Conservation (phyloP, 2,888 invertebrate species). For the Ecliptopera silaceata region DNA sequence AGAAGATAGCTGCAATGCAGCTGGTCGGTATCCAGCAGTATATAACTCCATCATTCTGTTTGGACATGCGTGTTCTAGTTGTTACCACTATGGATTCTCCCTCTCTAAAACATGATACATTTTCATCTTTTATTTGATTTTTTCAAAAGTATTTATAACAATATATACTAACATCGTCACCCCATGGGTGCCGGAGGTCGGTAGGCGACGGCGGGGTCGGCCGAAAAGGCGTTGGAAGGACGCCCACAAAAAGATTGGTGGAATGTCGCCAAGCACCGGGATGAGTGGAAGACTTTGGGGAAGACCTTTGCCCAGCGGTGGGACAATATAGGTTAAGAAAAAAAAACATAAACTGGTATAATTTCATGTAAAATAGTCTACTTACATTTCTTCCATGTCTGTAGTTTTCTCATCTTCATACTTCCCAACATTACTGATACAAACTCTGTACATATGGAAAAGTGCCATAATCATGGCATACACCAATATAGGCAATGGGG, state of each 20-base stretch:
- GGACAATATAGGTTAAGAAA: no score
- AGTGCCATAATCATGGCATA: constrained; percentile 85
- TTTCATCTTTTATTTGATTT: background rate
- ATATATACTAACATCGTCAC: no score
- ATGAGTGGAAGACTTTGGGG: no score
- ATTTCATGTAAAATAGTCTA: constrained; percentile 21
- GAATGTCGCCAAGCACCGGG: no score
- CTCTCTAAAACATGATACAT: constrained; percentile 83
- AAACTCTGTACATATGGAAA: constrained; percentile 87
- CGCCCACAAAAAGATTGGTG: no score
- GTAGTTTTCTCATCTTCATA: constrained; percentile 76
- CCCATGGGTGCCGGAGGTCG: no score
- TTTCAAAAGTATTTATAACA: no score
- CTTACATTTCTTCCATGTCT: constrained; percentile 78
- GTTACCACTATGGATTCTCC: constrained; percentile 87
- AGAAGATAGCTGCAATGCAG: constrained; percentile 84
- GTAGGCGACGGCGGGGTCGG: no score
- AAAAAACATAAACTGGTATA: background rate
- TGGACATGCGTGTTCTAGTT: constrained; percentile 82
- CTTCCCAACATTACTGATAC: constrained; percentile 82
- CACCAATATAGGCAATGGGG: constrained; percentile 84
- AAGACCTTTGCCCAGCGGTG: no score
- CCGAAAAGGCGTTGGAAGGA: no score
- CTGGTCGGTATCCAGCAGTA: constrained; percentile 88
- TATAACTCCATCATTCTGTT: constrained; percentile 83